phyloP scores from a whole-genome alignment of 2,888 invertebrate species.

The Heteromurus nitidus region DNA sequence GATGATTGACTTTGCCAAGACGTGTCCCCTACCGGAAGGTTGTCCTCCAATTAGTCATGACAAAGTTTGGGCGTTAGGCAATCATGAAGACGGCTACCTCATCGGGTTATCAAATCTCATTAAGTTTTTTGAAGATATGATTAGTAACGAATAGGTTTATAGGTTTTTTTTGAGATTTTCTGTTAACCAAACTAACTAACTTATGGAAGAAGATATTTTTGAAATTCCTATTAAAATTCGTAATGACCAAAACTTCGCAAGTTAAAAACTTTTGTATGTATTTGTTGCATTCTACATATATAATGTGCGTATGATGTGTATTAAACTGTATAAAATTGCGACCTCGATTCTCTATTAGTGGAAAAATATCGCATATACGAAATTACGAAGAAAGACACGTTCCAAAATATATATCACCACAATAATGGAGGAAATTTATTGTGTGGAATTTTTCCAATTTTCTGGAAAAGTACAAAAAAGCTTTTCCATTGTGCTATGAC shows the following conservation, averaged over 20 bases:
- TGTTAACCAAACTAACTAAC: slow-evolving; percentile 56
- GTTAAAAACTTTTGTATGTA: slow-evolving; percentile 30
- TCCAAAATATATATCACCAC: not conserved
- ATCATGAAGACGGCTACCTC: slow-evolving; percentile 96
- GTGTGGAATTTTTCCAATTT: slow-evolving; percentile 27
- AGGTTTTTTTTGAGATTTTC: slow-evolving; percentile 31
- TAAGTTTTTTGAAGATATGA: slow-evolving; percentile 81
- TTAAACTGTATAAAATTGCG: not conserved
- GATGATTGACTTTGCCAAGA: slow-evolving; percentile 96
- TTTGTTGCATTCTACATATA: not conserved
- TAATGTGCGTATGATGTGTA: no score
- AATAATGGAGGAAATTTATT: not conserved
- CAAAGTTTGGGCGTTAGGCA: slow-evolving; percentile 90
- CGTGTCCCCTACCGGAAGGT: slow-evolving; percentile 86
- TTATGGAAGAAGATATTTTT: slow-evolving; percentile 56
- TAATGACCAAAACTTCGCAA: slow-evolving; percentile 31
- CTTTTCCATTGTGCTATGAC: slow-evolving; percentile 42
- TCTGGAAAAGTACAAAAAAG: slow-evolving; percentile 45
- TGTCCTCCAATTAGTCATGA: slow-evolving; percentile 84
- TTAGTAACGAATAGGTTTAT: slow-evolving; percentile 41
- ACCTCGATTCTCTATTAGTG: not conserved
- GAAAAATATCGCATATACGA: not conserved
- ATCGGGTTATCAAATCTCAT: slow-evolving; percentile 94
- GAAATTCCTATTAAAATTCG: slow-evolving; percentile 36
- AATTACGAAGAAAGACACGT: not conserved